Percentiles rank a stretch among this genome's conserved stretches.
Conservation (phyloP, 1,140 invertebrate genomes). For the Drosophila ficusphila region DNA sequence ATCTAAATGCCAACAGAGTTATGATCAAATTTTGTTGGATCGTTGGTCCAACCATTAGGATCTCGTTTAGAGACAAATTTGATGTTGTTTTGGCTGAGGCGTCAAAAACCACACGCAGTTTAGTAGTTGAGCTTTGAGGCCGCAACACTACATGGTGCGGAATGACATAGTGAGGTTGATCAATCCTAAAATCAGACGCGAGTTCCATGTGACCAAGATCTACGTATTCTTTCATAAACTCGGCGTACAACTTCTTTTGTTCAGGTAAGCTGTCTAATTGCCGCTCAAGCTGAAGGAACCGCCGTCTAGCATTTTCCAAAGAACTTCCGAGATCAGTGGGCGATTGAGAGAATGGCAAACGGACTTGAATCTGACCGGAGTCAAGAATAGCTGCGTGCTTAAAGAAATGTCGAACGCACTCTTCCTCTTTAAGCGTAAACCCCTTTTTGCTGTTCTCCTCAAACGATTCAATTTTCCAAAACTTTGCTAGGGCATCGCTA, state of each 20-base stretch:
- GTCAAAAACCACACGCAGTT: background rate
- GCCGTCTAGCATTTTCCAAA: background rate
- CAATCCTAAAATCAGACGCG: background rate
- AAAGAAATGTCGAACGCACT: background rate
- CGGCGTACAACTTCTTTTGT: background rate
- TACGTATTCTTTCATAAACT: slow-evolving; percentile 1
- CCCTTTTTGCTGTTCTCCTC: background rate
- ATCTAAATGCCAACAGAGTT: background rate
- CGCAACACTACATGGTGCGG: background rate
- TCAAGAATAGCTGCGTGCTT: background rate
- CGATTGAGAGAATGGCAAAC: background rate
- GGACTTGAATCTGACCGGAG: background rate
- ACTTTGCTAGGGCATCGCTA: background rate
- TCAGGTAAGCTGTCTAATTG: background rate
- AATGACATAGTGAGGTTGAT: background rate
- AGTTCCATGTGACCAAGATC: background rate
- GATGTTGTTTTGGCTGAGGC: background rate
- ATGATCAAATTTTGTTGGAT: background rate
- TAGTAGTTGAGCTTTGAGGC: background rate
- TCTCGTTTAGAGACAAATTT: background rate
- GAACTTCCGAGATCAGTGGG: background rate
- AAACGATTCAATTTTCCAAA: background rate
- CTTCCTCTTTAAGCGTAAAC: background rate
- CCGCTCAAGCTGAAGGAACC: background rate
- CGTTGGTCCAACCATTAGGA: background rate